Percentiles rank a stretch among this genome's conserved stretches.
Evolutionary conservation across 2,113 vertebrate genomes (phyloP).

Genomic region (Sinocyclocheilus rhinocerous): DNA sequence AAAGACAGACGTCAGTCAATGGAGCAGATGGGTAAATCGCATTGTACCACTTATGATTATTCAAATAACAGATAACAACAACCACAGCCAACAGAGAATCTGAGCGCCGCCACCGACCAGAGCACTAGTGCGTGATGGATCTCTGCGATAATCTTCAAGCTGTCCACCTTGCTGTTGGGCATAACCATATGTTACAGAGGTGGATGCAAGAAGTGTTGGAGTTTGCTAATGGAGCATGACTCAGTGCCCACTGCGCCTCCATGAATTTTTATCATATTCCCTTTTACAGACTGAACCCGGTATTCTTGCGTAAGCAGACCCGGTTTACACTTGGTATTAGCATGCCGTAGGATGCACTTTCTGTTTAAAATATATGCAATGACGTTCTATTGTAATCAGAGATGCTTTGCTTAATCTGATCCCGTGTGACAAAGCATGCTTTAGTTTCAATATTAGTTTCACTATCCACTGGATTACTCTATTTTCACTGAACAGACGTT

Average conservation of each 20-base stretch:
- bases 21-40: slow-evolving; percentile 2
- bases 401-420: background rate
- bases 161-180: background rate
- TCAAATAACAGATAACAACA: background rate
- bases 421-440: background rate
- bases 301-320: background rate
- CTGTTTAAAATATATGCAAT: background rate
- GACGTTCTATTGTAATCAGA: background rate
- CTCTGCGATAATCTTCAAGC: slow-evolving; percentile 1
- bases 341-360: background rate
- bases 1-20: background rate
- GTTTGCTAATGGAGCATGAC: slow-evolving; percentile 37
- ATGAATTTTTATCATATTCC: background rate
- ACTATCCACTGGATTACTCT: background rate
- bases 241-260: background rate
- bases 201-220: slow-evolving; percentile 15
- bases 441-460: background rate
- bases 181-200: slow-evolving; percentile 36
- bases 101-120: background rate
- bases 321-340: background rate
- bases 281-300: background rate
- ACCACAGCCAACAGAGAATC: background rate
- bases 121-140: background rate
- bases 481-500: background rate
- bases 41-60: background rate